Evolutionary conservation across 2,797 vertebrate species (phyloP), one percentile per base, ranked within the genome.

Genomic region (Myioborus miniatus): DNA sequence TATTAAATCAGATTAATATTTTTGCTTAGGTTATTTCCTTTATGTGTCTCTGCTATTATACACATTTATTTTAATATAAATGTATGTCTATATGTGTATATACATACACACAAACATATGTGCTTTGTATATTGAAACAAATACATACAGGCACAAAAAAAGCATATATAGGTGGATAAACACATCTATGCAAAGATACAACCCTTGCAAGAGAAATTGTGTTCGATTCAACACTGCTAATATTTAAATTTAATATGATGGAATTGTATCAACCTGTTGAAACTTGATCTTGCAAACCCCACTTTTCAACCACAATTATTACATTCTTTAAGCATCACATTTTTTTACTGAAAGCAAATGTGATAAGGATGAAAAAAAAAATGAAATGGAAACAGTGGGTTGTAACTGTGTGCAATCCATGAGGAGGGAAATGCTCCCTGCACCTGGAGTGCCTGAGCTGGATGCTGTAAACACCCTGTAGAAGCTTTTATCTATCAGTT

Each of bases 401-500:
- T 77, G 47, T 8, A 86, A 87, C 23, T 18, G 19, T 19, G 22
- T 83, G 72, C 32, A 78, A 26, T 26, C 39, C 29, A 22, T 4
- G 43, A 68, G 39, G 50, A 89, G 39, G n/a, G 50, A 91, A 78
- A 93, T 3, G 36, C 44, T 91, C 82, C 62, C 89, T 56, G 39
- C 4, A 4, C 12, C 0, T 2, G 60, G 58, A 47, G 71, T 55
- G 67, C 58, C 58, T 16, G 49, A 89, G 76, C 19, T 71, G 83
- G n/a, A 23, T 68, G 82, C 59, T 95, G 82, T 85, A 90, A 97
- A 85, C 91, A 95, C 37, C 43, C 69, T 55, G 37, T 32, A 68
- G 81, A 86, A 90, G 95, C 76, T 83, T 92, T 96, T 85, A 84
- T 62, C 77, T 80, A 80, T 63, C 77, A 70, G 18, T 88, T 93